phyloP scores from a whole-genome alignment of 2,888 invertebrate species.

The Platycheirus rosarum region DNA sequence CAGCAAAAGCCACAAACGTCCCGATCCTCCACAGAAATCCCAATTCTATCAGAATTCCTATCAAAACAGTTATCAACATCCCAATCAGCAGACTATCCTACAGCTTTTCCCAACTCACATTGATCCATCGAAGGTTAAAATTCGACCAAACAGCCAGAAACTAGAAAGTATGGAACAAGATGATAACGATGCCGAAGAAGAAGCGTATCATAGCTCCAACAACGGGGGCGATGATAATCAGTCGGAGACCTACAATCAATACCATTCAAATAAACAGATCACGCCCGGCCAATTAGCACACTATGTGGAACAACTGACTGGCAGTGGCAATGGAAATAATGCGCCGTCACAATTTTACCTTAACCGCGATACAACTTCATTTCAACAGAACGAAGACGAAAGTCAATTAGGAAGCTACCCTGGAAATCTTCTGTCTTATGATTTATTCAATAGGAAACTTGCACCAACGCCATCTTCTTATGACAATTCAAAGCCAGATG shows the following conservation, averaged over 20 bases:
- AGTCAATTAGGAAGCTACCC: constrained; percentile 79
- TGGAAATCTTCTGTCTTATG: constrained; percentile 80
- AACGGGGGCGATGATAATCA: constrained; percentile 43
- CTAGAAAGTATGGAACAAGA: constrained; percentile 78
- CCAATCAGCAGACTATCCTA: constrained; percentile 47
- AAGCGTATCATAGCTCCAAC: constrained; percentile 56
- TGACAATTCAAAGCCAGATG: constrained; percentile 64
- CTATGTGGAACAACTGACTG: constrained; percentile 62
- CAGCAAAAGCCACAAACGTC: constrained; percentile 22
- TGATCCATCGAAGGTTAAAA: constrained; percentile 77
- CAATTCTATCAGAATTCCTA: constrained; percentile 39
- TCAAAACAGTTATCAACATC: constrained; percentile 49
- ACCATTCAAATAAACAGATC: constrained; percentile 66
- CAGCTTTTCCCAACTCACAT: constrained; percentile 76
- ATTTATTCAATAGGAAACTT: constrained; percentile 80
- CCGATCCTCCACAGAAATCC: constrained; percentile 2
- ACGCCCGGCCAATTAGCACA: constrained; percentile 72
- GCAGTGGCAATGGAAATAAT: no score
- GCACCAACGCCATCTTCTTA: constrained; percentile 77
- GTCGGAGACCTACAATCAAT: constrained; percentile 59
- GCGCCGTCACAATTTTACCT: constrained; percentile 33
- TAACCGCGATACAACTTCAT: constrained; percentile 15
- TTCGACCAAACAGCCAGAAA: constrained; percentile 80
- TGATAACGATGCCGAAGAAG: constrained; percentile 68
- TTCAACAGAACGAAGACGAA: constrained; percentile 56